These are phyloP conservation scores for Callithrix jacchus DNA, from an alignment of 2,113 vertebrate genomes.

Conservation along the genomic window DNA sequence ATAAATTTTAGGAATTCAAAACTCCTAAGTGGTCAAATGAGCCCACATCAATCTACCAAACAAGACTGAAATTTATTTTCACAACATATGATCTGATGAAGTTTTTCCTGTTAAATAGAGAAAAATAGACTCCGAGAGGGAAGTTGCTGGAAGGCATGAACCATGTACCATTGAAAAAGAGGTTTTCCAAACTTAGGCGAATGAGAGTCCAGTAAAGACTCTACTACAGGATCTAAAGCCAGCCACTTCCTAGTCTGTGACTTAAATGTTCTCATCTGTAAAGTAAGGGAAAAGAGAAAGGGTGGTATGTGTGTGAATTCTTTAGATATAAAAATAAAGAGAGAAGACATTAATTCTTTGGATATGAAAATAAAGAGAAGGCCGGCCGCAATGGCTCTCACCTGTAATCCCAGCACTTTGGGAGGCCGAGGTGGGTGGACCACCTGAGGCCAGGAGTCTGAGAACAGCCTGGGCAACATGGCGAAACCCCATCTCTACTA, in stretches of 20 bases:
- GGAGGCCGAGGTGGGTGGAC: too few species aligned
- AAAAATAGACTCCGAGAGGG: neutral
- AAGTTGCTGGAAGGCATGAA: neutral
- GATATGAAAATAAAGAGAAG: too few species aligned
- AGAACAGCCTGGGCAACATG: too few species aligned
- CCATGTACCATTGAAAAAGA: neutral
- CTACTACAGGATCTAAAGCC: neutral
- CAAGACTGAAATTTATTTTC: slow-evolving; percentile 2
- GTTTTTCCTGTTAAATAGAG: neutral
- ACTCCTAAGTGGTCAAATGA: neutral
- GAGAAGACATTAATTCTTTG: neutral
- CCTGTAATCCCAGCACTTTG: too few species aligned
- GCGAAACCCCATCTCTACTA: too few species aligned
- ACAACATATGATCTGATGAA: neutral
- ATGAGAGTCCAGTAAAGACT: neutral
- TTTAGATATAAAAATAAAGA: neutral
- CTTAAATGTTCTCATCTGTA: neutral
- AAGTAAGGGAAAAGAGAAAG: neutral
- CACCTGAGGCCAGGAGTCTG: too few species aligned
- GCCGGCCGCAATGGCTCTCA: too few species aligned
- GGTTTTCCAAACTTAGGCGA: neutral
- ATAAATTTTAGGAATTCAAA: slow-evolving; percentile 9
- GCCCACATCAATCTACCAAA: neutral
- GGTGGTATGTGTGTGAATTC: neutral
- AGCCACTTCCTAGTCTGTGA: neutral